Evolutionary conservation across 1,140 invertebrate species (phyloP).

Genomic region (Drosophila erecta): DNA sequence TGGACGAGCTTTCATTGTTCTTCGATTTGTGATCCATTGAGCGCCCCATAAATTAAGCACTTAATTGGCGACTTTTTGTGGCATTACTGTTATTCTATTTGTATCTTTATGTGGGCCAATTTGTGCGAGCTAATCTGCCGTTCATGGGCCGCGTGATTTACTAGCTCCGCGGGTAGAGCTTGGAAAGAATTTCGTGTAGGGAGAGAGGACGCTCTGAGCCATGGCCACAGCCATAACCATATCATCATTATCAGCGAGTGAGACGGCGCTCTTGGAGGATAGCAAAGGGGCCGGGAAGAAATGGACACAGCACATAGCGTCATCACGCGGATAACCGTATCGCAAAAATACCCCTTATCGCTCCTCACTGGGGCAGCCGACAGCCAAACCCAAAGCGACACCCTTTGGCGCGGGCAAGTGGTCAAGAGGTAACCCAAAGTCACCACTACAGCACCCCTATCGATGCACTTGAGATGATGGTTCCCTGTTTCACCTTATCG

Average conservation of each 20-base stretch:
- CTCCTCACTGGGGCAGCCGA: not conserved
- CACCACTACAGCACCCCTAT: slow-evolving; percentile 7
- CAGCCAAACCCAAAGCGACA: not conserved
- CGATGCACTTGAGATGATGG: slow-evolving; percentile 32
- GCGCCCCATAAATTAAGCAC: slow-evolving; percentile 37
- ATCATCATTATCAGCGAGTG: slow-evolving; percentile 13
- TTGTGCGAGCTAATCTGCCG: slow-evolving; percentile 57
- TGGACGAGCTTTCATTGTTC: not conserved
- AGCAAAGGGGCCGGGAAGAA: too few species aligned
- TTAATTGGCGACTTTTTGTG: not conserved
- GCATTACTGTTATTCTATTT: slow-evolving; percentile 32
- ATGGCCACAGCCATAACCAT: not conserved
- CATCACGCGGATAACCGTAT: slow-evolving; percentile 12
- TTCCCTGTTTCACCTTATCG: slow-evolving; percentile 22
- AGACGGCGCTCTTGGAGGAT: slow-evolving; percentile 4
- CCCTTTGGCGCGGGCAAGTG: slow-evolving; percentile 4
- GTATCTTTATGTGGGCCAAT: slow-evolving; percentile 51
- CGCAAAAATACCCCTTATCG: slow-evolving; percentile 20
- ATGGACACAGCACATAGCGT: not conserved
- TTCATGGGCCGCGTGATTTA: slow-evolving; percentile 59
- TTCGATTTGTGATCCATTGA: slow-evolving; percentile 9
- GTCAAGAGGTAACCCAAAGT: not conserved
- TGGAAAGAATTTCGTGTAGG: slow-evolving; percentile 13
- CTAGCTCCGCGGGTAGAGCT: slow-evolving; percentile 18
- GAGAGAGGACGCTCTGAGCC: not conserved